These are phyloP conservation scores for Philhelius pedissequus DNA, from an alignment of 2,888 invertebrate species.

Conservation along the genomic window DNA sequence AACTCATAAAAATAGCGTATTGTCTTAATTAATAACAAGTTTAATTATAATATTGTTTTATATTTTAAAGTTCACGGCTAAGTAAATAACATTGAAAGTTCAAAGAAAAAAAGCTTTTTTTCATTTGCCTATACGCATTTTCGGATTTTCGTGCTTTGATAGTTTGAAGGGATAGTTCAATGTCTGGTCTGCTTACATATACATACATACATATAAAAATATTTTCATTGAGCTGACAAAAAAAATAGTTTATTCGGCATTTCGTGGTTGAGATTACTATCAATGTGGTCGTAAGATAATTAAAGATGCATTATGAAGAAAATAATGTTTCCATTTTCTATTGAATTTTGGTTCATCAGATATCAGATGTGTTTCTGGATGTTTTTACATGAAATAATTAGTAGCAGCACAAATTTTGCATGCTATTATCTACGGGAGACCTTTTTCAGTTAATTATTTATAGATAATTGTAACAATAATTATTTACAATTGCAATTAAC, in stretches of 20 bases:
- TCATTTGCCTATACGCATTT: background rate
- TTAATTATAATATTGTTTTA: background rate
- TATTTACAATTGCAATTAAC: background rate
- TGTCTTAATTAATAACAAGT: constrained; percentile 19
- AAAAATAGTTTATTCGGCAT: background rate
- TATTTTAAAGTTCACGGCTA: constrained; percentile 9
- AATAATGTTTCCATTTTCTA: background rate
- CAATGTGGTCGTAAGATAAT: background rate
- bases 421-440: background rate
- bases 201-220: too few relatives aligned
- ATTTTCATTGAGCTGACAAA: background rate
- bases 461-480: background rate
- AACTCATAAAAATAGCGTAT: background rate
- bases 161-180: background rate
- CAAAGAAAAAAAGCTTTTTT: constrained; percentile 15
- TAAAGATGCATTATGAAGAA: background rate
- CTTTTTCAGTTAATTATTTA: background rate
- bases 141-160: background rate
- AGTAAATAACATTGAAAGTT: constrained; percentile 3
- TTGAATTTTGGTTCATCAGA: background rate
- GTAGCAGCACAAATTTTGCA: background rate
- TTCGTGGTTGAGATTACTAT: background rate
- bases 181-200: too few relatives aligned
- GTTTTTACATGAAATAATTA: background rate
- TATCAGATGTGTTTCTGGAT: background rate